phyloP scores from a whole-genome alignment of 1,140 invertebrate genomes.

The Sipha flava region DNA sequence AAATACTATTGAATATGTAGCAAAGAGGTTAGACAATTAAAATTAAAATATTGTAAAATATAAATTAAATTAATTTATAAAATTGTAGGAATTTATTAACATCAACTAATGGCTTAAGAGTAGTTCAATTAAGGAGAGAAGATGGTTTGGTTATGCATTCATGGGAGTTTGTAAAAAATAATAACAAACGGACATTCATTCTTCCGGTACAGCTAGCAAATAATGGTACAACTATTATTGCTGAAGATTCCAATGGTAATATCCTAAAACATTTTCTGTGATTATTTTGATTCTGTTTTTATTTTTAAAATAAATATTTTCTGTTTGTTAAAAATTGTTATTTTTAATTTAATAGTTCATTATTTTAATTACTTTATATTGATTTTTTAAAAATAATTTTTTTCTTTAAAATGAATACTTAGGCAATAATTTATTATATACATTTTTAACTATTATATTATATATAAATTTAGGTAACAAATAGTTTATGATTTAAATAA shows the following conservation, averaged over 20 bases:
- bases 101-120: slow-evolving; percentile 55
- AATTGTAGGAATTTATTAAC: slow-evolving; percentile 52
- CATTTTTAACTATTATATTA: background rate
- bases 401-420: background rate
- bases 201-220: slow-evolving; percentile 45
- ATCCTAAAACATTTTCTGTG: slow-evolving; percentile 42
- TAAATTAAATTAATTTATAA: no score
- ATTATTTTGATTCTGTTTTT: background rate
- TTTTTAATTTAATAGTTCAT: background rate
- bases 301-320: background rate
- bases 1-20: background rate
- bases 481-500: no score
- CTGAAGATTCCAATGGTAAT: slow-evolving; percentile 46
- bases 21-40: slow-evolving; percentile 38
- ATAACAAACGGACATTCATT: slow-evolving; percentile 51
- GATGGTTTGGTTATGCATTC: slow-evolving; percentile 54
- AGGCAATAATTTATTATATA: background rate
- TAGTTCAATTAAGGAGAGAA: slow-evolving; percentile 59
- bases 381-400: background rate
- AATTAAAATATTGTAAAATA: background rate
- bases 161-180: slow-evolving; percentile 54
- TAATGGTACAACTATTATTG: slow-evolving; percentile 43
- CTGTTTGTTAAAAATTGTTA: background rate
- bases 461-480: background rate
- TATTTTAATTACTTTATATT: background rate